These are phyloP conservation scores for Diarsia mendica DNA, from an alignment of 2,888 invertebrate species.

Conservation along the genomic window DNA sequence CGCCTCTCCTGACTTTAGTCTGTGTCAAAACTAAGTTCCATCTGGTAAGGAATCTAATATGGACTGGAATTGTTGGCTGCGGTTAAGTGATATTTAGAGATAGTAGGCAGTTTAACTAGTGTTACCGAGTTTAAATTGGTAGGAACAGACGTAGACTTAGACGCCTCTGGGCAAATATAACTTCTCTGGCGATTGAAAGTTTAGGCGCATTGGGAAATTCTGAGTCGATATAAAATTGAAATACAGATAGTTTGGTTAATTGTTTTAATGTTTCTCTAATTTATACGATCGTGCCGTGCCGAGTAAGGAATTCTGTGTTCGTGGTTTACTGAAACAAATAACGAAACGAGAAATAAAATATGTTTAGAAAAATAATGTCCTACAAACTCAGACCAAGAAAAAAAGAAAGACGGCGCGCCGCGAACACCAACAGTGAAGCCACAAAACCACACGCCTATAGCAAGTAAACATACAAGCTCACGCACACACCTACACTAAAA, in stretches of 20 bases:
- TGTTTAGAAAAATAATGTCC: not conserved
- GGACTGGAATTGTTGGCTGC: constrained; percentile 68
- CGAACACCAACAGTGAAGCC: no score
- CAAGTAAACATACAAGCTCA: no score
- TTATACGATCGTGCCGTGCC: not conserved
- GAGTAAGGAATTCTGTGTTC: not conserved
- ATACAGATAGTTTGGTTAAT: not conserved
- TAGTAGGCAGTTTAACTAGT: constrained; percentile 56
- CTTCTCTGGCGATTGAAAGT: constrained; percentile 11
- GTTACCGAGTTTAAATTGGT: constrained; percentile 53
- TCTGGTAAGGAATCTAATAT: constrained; percentile 71
- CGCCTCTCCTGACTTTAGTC: constrained; percentile 21
- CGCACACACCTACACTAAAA: no score
- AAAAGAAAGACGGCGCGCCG: no score
- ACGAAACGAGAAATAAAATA: not conserved
- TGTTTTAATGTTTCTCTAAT: not conserved
- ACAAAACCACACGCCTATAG: no score
- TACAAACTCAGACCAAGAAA: no score
- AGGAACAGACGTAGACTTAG: constrained; percentile 30
- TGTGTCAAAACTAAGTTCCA: constrained; percentile 76
- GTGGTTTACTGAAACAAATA: not conserved
- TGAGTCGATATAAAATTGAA: not conserved
- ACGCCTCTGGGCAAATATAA: constrained; percentile 36
- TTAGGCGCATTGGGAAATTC: not conserved
- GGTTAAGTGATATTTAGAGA: constrained; percentile 71